Percentiles rank a stretch among this genome's conserved stretches.
Evolutionary conservation across 2,797 vertebrate species (phyloP).

Genomic region (Lacerta agilis): DNA sequence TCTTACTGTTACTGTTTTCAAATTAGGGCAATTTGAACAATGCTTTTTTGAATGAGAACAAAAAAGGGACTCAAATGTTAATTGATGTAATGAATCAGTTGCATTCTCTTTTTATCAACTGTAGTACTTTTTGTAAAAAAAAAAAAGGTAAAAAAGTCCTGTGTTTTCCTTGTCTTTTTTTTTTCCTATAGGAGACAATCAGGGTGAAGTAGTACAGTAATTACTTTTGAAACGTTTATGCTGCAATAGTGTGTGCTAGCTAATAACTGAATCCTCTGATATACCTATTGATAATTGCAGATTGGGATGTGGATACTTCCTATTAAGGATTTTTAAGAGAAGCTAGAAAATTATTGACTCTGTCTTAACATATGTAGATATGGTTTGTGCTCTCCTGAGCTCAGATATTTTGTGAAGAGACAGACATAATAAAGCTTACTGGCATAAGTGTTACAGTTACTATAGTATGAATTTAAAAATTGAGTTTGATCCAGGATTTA

Average conservation of each 20-base stretch:
- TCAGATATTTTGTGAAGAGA: not conserved
- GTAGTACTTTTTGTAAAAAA: slow-evolving; percentile 31
- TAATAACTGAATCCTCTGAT: not conserved
- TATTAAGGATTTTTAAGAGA: not conserved
- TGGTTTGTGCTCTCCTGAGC: not conserved
- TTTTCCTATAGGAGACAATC: slow-evolving; percentile 26
- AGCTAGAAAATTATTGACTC: not conserved
- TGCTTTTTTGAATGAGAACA: slow-evolving; percentile 75
- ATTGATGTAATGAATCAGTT: slow-evolving; percentile 76
- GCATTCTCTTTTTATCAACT: slow-evolving; percentile 40
- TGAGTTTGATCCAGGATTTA: too few species aligned
- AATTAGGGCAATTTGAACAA: slow-evolving; percentile 83
- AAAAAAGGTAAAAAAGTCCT: not conserved
- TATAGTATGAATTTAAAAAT: not conserved
- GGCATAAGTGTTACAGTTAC: not conserved
- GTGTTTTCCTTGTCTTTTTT: not conserved
- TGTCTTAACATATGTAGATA: not conserved
- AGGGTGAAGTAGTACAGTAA: not conserved
- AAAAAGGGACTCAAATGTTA: slow-evolving; percentile 76
- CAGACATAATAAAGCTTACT: not conserved
- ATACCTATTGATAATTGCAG: not conserved
- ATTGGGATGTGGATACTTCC: not conserved
- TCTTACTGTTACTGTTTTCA: slow-evolving; percentile 82
- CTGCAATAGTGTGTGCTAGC: not conserved
- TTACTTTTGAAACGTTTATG: not conserved